Conservation (phyloP, 2,888 invertebrate genomes). For the Pandemis heparana region DNA sequence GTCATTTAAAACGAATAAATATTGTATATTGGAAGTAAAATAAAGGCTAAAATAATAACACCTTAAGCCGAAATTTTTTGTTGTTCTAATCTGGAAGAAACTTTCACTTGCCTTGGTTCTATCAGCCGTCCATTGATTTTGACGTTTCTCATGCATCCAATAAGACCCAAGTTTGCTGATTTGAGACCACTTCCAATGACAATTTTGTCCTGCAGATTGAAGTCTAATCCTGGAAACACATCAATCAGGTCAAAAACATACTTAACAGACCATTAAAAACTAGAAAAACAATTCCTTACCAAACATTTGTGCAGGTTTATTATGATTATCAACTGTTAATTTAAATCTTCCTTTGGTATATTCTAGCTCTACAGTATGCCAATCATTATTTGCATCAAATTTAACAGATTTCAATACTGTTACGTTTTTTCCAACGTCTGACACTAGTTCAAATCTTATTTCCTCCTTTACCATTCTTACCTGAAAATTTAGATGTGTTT, state of each 20-base stretch:
- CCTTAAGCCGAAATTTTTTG: background rate
- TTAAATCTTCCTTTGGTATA: constrained; percentile 91
- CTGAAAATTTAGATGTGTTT: constrained; percentile 65
- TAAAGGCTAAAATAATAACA: background rate
- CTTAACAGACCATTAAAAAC: too few species aligned
- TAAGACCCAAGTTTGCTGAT: constrained; percentile 90
- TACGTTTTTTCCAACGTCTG: constrained; percentile 90
- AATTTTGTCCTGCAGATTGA: constrained; percentile 89
- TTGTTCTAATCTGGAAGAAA: background rate
- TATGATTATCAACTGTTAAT: constrained; percentile 91
- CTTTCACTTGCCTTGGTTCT: constrained; percentile 88
- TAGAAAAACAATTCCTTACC: constrained; percentile 63
- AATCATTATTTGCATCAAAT: constrained; percentile 91
- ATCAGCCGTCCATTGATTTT: constrained; percentile 92
- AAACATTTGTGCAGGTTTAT: constrained; percentile 89
- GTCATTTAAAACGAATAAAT: background rate
- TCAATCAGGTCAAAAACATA: background rate
- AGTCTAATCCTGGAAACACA: constrained; percentile 80
- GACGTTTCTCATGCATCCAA: constrained; percentile 96
- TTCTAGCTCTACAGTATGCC: constrained; percentile 93
- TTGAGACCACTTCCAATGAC: constrained; percentile 93
- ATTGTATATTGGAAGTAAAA: background rate
- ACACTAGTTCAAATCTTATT: constrained; percentile 92
- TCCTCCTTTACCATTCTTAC: constrained; percentile 93
- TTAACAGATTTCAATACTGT: constrained; percentile 93